Percentiles rank a stretch among this genome's conserved stretches.
These are phyloP conservation scores for Mimumesa dahlbomi DNA, from an alignment of 2,888 invertebrate genomes.

Conservation along the genomic window DNA sequence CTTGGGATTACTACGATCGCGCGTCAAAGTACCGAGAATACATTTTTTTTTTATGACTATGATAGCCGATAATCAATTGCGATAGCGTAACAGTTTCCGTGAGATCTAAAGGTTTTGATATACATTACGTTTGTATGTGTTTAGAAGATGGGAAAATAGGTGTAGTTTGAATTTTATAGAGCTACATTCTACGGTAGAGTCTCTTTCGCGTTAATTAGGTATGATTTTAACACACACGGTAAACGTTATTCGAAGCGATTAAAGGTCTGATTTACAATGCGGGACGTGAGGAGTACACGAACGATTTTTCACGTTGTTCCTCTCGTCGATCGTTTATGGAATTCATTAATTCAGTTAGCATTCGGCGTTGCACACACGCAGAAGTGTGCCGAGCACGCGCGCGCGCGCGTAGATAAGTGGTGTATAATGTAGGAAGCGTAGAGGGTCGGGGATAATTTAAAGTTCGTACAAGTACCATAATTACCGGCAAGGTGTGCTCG, in stretches of 20 bases:
- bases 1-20: constrained; percentile 10
- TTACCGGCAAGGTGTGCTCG: constrained; percentile 72
- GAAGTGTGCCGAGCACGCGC: constrained; percentile 1
- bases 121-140: too few relatives aligned
- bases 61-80: neutral
- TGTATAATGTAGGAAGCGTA: constrained; percentile 41
- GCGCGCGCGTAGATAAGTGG: constrained; percentile 12
- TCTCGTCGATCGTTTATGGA: neutral
- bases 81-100: too few relatives aligned
- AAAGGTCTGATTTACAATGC: too few relatives aligned
- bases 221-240: too few relatives aligned
- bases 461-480: constrained; percentile 55
- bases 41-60: neutral
- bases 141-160: too few relatives aligned
- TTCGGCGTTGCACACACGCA: neutral
- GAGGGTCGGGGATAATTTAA: constrained; percentile 55
- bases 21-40: constrained; percentile 2
- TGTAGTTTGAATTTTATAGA: too few relatives aligned
- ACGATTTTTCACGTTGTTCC: too few relatives aligned
- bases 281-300: neutral
- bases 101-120: too few relatives aligned
- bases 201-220: too few relatives aligned
- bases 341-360: neutral
- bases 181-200: too few relatives aligned
- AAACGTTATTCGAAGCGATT: too few relatives aligned